Evolutionary conservation across 2,888 invertebrate species (phyloP), one percentile per base, ranked within the genome.

Genomic region (Chymomyza caudatula): DNA sequence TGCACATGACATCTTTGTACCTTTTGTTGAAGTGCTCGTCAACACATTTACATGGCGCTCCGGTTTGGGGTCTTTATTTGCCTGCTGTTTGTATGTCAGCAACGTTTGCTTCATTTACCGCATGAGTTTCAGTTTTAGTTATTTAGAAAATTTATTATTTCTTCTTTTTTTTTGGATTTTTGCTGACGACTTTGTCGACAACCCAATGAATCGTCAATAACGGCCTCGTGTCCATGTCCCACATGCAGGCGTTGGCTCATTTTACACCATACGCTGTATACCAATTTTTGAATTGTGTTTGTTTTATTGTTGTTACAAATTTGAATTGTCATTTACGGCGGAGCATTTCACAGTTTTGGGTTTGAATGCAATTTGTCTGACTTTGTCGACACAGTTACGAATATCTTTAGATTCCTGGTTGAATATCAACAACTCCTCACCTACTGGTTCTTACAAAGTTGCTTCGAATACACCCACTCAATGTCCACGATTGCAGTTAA

Each of bases 61-160:
- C n/a, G 13, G 13, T 53, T 6, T n/a, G 15, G 4, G 4, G 17
- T 3, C 19, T 4, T 47, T 47, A 19, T 47, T 47, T 17, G 54
- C 25, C 25, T 25, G 19, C 15, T 17, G 54, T 25, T 78, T 76
- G 69, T 75, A 69, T 85, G 79, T 85, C 77, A 79, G 67, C 69
- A 19, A 51, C 75, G 77, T 79, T 80, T 79, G 83, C 85, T 70
- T 73, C 80, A 80, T 77, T 82, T 83, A 64, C 76, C 56, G 74
- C 80, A 85, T 81, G 86, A 81, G 66, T 80, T 79, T 78, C 64
- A 71, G 62, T 77, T 78, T 80, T 22, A n/a, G 59, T 52, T 60
- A 5, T 53, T 19, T 63, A 72, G 62, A 72, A 79, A 77, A 64
- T 65, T 43, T 69, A 58, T 69, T 66, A 64, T 67, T 66, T 71